Percentiles rank a stretch among this genome's conserved stretches.
Evolutionary conservation across 2,888 invertebrate species (phyloP).

Genomic region (Rhagonycha fulva): DNA sequence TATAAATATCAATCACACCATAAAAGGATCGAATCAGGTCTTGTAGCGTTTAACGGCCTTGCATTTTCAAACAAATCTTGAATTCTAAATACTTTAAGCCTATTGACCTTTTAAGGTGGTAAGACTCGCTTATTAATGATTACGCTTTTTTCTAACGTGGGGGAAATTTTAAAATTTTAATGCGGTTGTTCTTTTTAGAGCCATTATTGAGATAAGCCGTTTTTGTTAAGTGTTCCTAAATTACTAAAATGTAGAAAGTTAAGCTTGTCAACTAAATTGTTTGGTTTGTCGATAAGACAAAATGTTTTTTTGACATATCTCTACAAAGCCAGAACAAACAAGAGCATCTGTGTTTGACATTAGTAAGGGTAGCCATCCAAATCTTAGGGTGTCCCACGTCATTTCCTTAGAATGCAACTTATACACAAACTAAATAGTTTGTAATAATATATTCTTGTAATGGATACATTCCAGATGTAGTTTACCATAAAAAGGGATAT

Average conservation of each 20-base stretch:
- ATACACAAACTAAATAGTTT: constrained; percentile 10
- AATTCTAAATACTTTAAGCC: background rate
- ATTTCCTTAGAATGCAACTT: constrained; percentile 17
- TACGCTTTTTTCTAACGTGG: background rate
- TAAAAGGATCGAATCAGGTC: constrained; percentile 5
- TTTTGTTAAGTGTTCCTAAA: background rate
- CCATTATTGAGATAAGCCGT: background rate
- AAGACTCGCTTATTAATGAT: background rate
- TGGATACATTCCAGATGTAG: constrained; percentile 32
- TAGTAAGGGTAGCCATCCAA: constrained; percentile 21
- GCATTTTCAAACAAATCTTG: constrained; percentile 2
- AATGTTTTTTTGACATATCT: constrained; percentile 12
- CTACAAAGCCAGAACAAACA: constrained; percentile 23
- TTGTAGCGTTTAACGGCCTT: constrained; percentile 1
- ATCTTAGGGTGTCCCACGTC: constrained; percentile 27
- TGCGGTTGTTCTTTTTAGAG: background rate
- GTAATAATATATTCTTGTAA: constrained; percentile 29
- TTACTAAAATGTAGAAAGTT: background rate
- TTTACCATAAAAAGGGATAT: constrained; percentile 24
- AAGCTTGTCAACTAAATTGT: constrained; percentile 6
- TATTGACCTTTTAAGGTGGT: background rate
- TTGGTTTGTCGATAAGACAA: constrained; percentile 6
- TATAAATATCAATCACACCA: constrained; percentile 10
- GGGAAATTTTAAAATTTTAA: background rate
- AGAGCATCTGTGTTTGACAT: constrained; percentile 25